Evolutionary conservation across 1,140 invertebrate genomes (phyloP).

Genomic region (Euglossa dilemma): DNA sequence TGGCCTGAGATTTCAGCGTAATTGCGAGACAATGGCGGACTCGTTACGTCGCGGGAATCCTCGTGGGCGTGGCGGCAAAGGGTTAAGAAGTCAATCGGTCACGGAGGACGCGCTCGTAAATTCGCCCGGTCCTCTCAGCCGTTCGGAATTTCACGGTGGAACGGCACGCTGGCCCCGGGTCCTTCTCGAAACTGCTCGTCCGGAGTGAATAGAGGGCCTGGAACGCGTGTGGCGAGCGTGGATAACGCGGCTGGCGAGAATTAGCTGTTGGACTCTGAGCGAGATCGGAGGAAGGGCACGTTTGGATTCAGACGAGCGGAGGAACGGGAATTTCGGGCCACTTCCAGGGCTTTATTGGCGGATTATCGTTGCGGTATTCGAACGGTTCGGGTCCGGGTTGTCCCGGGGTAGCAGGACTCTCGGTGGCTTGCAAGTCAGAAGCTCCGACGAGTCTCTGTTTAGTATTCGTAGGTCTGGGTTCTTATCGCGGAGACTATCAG

Average conservation of each 20-base stretch:
- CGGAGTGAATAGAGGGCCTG: neutral
- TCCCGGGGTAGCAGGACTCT: too few relatives aligned
- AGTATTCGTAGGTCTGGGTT: too few relatives aligned
- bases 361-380: neutral
- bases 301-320: too few relatives aligned
- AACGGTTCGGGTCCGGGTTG: too few relatives aligned
- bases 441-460: too few relatives aligned
- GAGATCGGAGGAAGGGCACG: neutral
- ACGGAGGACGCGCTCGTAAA: constrained; percentile 27
- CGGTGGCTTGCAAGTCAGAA: too few relatives aligned
- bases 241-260: neutral
- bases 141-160: neutral
- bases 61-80: constrained; percentile 28
- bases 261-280: neutral
- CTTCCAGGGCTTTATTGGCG: neutral
- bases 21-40: constrained; percentile 33
- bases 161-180: too few relatives aligned
- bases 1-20: neutral
- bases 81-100: constrained; percentile 50
- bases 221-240: neutral
- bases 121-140: neutral
- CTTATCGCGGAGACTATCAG: too few relatives aligned
- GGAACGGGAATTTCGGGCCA: too few relatives aligned
- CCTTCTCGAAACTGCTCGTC: neutral
- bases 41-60: constrained; percentile 42